phyloP scores from a whole-genome alignment of 2,113 vertebrate genomes.

The Caloenas nicobarica region DNA sequence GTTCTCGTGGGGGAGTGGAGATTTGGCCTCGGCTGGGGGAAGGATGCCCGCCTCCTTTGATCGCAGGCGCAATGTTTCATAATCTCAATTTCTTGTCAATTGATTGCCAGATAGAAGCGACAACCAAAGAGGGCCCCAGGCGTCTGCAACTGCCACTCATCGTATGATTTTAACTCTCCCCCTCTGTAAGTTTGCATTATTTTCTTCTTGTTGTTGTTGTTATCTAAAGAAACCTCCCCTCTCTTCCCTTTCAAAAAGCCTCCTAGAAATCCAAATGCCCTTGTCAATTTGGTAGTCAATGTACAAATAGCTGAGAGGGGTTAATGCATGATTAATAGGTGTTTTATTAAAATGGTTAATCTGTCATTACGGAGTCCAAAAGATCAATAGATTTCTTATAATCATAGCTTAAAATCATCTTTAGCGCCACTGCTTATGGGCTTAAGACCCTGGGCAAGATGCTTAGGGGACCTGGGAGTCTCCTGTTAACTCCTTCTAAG shows the following conservation, averaged over 20 bases:
- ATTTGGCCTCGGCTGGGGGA: conserved; percentile 34
- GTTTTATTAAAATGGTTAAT: conserved; percentile 54
- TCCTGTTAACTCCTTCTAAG: not conserved
- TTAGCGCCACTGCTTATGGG: not conserved
- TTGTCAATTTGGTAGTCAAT: not conserved
- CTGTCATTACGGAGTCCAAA: conserved; percentile 42
- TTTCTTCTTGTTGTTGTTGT: conserved; percentile 61
- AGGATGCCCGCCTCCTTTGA: conserved; percentile 41
- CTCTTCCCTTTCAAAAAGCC: not conserved
- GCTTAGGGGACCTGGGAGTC: not conserved
- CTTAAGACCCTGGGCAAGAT: not conserved
- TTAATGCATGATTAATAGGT: conserved; percentile 66
- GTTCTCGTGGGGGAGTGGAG: conserved; percentile 34
- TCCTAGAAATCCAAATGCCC: not conserved
- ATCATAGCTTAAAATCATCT: conserved; percentile 27
- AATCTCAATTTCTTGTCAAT: conserved; percentile 76
- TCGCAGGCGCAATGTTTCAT: conserved; percentile 59
- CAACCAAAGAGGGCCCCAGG: conserved; percentile 73
- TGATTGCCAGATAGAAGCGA: conserved; percentile 77
- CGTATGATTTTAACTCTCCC: conserved; percentile 74
- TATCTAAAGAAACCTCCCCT: conserved; percentile 16
- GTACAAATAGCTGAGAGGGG: conserved; percentile 11
- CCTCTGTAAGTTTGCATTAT: conserved; percentile 72
- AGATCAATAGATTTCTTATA: conserved; percentile 55
- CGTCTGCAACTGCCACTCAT: conserved; percentile 71